Evolutionary conservation across 2,113 vertebrate genomes (phyloP).

Genomic region (Ranitomeya imitator): DNA sequence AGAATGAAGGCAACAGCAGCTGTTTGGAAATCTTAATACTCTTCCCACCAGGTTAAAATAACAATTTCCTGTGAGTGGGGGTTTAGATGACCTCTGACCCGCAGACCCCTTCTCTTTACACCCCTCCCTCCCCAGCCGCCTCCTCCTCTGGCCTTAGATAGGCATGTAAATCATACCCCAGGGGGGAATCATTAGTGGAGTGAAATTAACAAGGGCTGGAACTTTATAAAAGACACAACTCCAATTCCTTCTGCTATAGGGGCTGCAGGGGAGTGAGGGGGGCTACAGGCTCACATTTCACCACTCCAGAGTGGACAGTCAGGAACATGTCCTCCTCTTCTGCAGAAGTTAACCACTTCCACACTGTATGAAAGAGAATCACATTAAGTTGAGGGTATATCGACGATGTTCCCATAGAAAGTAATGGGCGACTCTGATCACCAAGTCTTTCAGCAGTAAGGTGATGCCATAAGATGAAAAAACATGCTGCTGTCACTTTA

Average conservation of each 20-base stretch:
- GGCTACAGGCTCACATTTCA: background rate
- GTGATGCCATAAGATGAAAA: background rate
- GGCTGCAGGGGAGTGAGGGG: background rate
- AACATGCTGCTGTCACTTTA: background rate
- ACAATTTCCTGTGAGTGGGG: conserved; percentile 84
- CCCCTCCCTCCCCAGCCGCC: conserved; percentile 66
- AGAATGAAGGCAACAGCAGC: conserved; percentile 29
- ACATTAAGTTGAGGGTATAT: background rate
- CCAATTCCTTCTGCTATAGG: conserved; percentile 6
- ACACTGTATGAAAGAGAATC: background rate
- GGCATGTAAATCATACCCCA: conserved; percentile 63
- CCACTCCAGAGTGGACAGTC: conserved; percentile 10
- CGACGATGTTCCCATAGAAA: background rate
- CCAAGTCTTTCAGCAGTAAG: background rate
- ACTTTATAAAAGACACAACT: background rate
- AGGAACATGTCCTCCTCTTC: background rate
- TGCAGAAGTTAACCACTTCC: background rate
- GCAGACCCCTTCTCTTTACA: conserved; percentile 63
- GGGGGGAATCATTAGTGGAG: conserved; percentile 60
- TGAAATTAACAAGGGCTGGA: conserved; percentile 62
- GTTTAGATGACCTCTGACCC: conserved; percentile 67
- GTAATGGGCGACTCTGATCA: background rate
- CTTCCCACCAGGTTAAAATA: conserved; percentile 88
- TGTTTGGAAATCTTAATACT: conserved; percentile 59
- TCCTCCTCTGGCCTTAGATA: conserved; percentile 59